Percentiles rank a stretch among this genome's conserved stretches.
phyloP scores from a whole-genome alignment of 1,140 invertebrate species.

The Solen grandis region DNA sequence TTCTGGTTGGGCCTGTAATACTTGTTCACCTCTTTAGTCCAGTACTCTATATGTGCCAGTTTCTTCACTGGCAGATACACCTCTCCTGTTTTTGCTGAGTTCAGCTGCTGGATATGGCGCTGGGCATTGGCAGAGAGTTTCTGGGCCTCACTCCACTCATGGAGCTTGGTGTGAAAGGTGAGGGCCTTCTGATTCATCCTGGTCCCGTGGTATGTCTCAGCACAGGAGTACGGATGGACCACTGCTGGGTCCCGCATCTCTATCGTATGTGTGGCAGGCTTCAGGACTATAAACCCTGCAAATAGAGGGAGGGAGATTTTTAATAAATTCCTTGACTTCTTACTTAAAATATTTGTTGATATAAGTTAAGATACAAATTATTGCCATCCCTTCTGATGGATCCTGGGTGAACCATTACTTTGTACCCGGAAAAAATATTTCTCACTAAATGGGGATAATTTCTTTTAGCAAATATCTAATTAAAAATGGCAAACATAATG shows the following conservation, averaged over 20 bases:
- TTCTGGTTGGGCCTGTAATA: conserved; percentile 20
- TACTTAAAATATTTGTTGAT: too few species aligned
- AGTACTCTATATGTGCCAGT: conserved; percentile 39
- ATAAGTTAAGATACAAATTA: too few species aligned
- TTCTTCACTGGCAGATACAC: conserved; percentile 35
- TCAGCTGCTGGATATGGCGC: conserved; percentile 4
- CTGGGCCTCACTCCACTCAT: conserved; percentile 49
- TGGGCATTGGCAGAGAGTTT: neutral
- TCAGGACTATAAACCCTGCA: neutral
- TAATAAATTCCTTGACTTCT: too few species aligned
- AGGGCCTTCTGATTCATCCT: conserved; percentile 45
- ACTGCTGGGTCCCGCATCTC: neutral
- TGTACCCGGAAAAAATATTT: too few species aligned
- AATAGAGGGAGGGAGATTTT: too few species aligned
- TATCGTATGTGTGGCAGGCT: neutral
- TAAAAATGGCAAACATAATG: too few species aligned
- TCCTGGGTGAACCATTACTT: too few species aligned
- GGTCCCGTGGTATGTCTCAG: conserved; percentile 36
- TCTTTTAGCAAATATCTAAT: too few species aligned
- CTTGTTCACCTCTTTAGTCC: conserved; percentile 42
- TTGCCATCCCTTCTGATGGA: too few species aligned
- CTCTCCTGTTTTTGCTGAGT: neutral
- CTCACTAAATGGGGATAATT: too few species aligned
- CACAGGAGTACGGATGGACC: neutral
- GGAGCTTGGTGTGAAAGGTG: conserved; percentile 37